Evolutionary conservation across 1,140 invertebrate species (phyloP), one percentile per base, ranked within the genome.

Genomic region (Hypsibius dujardini): DNA sequence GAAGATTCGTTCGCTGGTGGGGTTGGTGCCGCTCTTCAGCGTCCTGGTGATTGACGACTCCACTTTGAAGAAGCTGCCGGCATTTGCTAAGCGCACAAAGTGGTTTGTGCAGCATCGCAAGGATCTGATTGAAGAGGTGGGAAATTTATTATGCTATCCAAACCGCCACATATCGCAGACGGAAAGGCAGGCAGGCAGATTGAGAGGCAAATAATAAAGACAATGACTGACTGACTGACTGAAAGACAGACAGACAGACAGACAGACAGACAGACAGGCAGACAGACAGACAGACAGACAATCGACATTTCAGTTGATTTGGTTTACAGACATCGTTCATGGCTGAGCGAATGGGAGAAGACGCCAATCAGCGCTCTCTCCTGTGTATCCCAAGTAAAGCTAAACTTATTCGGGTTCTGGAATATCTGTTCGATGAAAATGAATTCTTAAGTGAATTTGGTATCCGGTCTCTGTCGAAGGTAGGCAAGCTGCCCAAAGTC

Each of bases 371-470:
- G 28, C 28, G 28, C 28, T 28, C 67, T 46, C 73, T 81, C 47
- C 74, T 81, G 42, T 73, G 77, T 2, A 73, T 81, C 1, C 75
- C 79, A 40, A 79, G 76, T 14, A 76, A 76, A 72, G 76, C 77
- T 15, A 75, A 79, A 70, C 75, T 81, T 2, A 72, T 75, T 12
- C 70, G 74, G 12, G 75, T 81, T 3, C 72, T 81, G 47, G 67
- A 73, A 3, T 78, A 80, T 72, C 71, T 81, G 1, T 74, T 81
- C 28, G 77, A 81, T 73, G 79, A 81, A 71, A 72, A 80, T 0
- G 78, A 81, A 70, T 81, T 81, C 71, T 75, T 81, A 0, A 79
- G 79, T 14, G 77, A 77, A 0, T 79, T 78, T 74, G 80, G 80
- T 2, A 77, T 81, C 69, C 75, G 80, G 46, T 80, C 80, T n/a